Evolutionary conservation across 2,797 vertebrate genomes (phyloP).

Genomic region (Syndactyla subalaris): DNA sequence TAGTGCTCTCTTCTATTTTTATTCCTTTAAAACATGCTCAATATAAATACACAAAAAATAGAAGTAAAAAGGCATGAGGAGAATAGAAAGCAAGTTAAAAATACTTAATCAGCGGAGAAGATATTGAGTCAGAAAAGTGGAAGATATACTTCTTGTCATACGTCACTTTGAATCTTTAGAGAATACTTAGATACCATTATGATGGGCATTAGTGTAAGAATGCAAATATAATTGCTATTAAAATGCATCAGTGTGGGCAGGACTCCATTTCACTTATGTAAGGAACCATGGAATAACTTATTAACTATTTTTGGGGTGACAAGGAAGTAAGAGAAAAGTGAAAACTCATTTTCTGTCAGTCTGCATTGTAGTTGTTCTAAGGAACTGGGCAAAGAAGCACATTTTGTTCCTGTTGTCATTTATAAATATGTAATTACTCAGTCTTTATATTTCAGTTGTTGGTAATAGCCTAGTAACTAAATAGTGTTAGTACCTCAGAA

Average conservation of each 20-base stretch:
- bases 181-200: neutral
- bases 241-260: neutral
- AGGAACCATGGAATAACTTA: neutral
- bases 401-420: neutral
- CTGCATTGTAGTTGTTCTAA: neutral
- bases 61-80: conserved; percentile 2
- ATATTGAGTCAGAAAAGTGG: neutral
- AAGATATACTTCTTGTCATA: neutral
- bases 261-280: neutral
- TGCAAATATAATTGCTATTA: neutral
- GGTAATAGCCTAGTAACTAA: neutral
- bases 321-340: neutral
- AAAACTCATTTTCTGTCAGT: neutral
- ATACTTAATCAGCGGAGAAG: neutral
- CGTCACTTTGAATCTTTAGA: neutral
- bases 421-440: neutral
- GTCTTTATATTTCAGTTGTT: neutral
- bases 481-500: neutral
- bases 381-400: neutral
- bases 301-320: neutral
- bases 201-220: neutral
- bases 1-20: conserved; percentile 29
- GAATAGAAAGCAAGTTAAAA: conserved; percentile 17
- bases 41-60: conserved; percentile 18
- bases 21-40: conserved; percentile 43